Evolutionary conservation across 2,888 invertebrate species (phyloP).

Genomic region (Melinaea menophilus): DNA sequence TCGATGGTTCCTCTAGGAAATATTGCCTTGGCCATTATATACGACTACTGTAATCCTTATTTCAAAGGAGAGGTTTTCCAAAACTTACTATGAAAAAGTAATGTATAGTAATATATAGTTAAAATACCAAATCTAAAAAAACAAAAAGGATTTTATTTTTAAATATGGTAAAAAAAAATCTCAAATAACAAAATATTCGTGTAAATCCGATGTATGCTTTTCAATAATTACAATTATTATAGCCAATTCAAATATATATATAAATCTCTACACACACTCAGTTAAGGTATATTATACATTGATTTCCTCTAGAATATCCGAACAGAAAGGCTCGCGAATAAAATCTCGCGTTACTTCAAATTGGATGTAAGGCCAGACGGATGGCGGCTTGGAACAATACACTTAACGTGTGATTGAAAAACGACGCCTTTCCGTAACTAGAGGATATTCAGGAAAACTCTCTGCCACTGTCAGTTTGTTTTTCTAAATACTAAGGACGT

Average conservation of each 20-base stretch:
- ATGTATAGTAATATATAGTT: too few relatives aligned
- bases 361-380: slow-evolving; percentile 54
- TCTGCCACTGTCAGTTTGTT: background rate
- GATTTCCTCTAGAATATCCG: slow-evolving; percentile 21
- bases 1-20: slow-evolving; percentile 37
- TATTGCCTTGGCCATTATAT: slow-evolving; percentile 32
- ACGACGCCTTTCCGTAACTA: slow-evolving; percentile 18
- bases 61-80: background rate
- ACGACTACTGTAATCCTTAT: background rate
- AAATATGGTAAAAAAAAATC: too few relatives aligned
- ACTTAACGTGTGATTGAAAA: slow-evolving; percentile 42
- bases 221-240: background rate
- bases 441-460: slow-evolving; percentile 3
- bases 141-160: too few relatives aligned
- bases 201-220: background rate
- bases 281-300: slow-evolving; percentile 5
- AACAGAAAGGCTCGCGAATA: slow-evolving; percentile 25
- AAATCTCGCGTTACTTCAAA: slow-evolving; percentile 33
- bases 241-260: background rate
- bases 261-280: background rate
- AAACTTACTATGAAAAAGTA: background rate
- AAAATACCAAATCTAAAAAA: too few relatives aligned
- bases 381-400: slow-evolving; percentile 50
- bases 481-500: background rate
- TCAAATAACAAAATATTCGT: too few relatives aligned